Percentiles rank a stretch among this genome's conserved stretches.
Conservation (phyloP, 2,113 vertebrate species). For the Sorex fumeus region DNA sequence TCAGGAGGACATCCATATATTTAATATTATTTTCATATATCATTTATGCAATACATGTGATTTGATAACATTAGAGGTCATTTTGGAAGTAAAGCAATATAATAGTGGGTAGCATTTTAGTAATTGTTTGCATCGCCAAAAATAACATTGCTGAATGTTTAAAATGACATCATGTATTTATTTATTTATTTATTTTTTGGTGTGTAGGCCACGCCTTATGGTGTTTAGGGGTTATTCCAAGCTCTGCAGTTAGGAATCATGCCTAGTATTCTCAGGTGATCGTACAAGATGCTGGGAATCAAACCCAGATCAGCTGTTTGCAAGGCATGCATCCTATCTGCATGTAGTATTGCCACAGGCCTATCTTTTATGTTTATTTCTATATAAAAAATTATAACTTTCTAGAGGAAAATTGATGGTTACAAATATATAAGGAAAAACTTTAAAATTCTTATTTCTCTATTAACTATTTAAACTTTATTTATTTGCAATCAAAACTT, state of each 20-base stretch:
- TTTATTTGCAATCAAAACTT: background rate
- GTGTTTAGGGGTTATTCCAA: no score
- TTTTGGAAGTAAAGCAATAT: constrained; percentile 46
- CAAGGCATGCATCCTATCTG: no score
- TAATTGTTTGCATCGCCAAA: constrained; percentile 61
- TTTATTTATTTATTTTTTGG: background rate
- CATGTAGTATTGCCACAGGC: no score
- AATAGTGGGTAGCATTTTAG: constrained; percentile 68
- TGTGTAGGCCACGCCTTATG: no score
- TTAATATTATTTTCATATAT: background rate
- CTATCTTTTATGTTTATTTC: no score
- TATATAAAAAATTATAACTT: background rate
- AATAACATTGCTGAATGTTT: background rate
- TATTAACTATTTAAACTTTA: background rate
- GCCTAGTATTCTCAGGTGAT: no score
- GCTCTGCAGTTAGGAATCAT: no score
- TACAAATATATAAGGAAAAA: constrained; percentile 22
- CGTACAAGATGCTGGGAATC: no score
- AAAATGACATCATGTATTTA: background rate
- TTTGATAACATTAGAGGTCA: constrained; percentile 29
- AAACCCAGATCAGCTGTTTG: no score
- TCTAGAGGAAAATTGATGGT: constrained; percentile 62
- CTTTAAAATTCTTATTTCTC: constrained; percentile 38
- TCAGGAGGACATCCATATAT: constrained; percentile 49
- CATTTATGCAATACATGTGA: background rate